These are phyloP conservation scores for Cylindroiulus punctatus DNA, from an alignment of 2,888 invertebrate species.

Conservation along the genomic window DNA sequence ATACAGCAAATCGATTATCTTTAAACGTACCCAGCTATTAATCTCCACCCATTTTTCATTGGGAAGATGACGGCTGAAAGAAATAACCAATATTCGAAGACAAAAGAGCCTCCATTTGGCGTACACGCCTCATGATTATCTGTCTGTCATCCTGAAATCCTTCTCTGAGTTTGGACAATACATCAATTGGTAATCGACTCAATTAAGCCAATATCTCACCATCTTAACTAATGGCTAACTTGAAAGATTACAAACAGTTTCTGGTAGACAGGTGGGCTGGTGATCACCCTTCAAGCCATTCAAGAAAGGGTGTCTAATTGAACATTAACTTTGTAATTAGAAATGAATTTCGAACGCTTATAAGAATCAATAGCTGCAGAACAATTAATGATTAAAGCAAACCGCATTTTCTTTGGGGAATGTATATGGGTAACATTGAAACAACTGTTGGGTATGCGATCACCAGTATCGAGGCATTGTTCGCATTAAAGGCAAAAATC, in stretches of 20 bases:
- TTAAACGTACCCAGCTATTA: background rate
- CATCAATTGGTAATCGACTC: conserved; percentile 37
- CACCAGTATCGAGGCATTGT: conserved; percentile 16
- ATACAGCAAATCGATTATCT: background rate
- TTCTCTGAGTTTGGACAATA: background rate
- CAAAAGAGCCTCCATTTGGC: background rate
- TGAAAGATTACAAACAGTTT: conserved; percentile 2
- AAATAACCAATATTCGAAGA: conserved; percentile 38
- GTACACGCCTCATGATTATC: conserved; percentile 40
- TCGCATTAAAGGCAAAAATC: conserved; percentile 19
- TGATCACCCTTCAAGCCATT: background rate
- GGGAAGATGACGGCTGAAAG: background rate
- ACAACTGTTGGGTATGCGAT: too few species aligned
- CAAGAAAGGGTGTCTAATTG: background rate
- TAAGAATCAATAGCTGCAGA: conserved; percentile 28
- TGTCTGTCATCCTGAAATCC: conserved; percentile 39
- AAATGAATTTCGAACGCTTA: conserved; percentile 8
- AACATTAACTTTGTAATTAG: conserved; percentile 40
- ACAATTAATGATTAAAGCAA: conserved; percentile 22
- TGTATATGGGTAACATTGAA: background rate
- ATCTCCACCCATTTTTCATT: conserved; percentile 35
- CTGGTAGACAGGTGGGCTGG: background rate
- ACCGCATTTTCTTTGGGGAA: conserved; percentile 23
- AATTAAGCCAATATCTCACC: conserved; percentile 45
- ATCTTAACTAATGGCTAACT: background rate